Conservation (phyloP, 1,140 invertebrate species). For the Camponotus vicinus region DNA sequence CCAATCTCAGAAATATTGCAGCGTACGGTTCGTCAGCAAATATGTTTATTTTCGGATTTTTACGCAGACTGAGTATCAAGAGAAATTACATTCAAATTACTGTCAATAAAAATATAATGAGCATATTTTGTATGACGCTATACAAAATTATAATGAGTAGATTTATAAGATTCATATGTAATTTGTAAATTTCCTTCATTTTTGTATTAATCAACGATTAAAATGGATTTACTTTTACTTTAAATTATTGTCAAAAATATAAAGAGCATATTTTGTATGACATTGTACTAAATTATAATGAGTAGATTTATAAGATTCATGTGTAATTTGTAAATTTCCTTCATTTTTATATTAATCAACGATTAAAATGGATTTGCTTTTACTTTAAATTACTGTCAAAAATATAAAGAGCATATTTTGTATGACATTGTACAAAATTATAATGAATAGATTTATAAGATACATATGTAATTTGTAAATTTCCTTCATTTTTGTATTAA, state of each 20-base stretch:
- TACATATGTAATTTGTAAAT: neutral
- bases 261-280: neutral
- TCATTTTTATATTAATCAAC: neutral
- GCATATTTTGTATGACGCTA: neutral
- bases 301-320: neutral
- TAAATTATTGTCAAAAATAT: neutral
- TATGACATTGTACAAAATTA: no score
- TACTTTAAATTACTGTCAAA: neutral
- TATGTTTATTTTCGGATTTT: neutral
- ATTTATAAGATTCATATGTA: neutral
- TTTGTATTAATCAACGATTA: no score
- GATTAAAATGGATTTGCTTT: no score
- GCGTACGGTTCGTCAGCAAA: neutral
- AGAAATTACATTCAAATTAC: neutral
- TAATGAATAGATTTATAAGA: neutral
- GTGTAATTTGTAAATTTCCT: neutral
- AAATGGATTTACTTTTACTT: no score
- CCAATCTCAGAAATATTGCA: slow-evolving; percentile 59
- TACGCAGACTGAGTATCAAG: no score
- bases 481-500: neutral
- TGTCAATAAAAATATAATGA: neutral
- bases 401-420: neutral
- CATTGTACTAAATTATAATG: no score
- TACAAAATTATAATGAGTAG: no score
- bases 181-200: neutral